phyloP scores from a whole-genome alignment of 2,797 vertebrate genomes.

The Silurus aristotelis region DNA sequence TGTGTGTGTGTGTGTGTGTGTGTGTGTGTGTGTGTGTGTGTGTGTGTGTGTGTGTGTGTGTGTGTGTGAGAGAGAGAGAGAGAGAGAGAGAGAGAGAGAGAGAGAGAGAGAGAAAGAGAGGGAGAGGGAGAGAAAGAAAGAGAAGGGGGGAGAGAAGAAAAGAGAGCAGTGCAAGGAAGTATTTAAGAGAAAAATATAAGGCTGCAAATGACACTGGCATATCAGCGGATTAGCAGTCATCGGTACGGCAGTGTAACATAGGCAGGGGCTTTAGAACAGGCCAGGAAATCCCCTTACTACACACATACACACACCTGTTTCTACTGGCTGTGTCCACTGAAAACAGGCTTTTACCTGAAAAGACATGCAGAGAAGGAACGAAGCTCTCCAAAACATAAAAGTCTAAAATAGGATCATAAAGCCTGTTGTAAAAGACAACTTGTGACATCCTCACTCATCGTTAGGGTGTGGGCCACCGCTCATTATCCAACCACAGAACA shows the following conservation, averaged over 20 bases:
- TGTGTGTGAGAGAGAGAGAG: not conserved
- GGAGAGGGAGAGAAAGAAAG: not conserved
- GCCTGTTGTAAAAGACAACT: slow-evolving; percentile 15
- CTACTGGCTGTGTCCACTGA: slow-evolving; percentile 30
- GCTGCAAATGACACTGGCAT: slow-evolving; percentile 41
- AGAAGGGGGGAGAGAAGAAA: slow-evolving; percentile 10
- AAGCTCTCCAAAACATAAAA: slow-evolving; percentile 12
- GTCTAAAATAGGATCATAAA: slow-evolving; percentile 25
- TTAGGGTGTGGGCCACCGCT: slow-evolving; percentile 32
- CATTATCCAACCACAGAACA: slow-evolving; percentile 40
- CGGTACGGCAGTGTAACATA: slow-evolving; percentile 44
- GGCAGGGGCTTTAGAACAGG: slow-evolving; percentile 45
- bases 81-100: not conserved
- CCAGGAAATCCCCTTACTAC: slow-evolving; percentile 53
- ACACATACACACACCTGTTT: slow-evolving; percentile 36
- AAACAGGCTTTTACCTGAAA: slow-evolving; percentile 34
- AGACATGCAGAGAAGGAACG: slow-evolving; percentile 22
- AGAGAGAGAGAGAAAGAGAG: too few relatives aligned
- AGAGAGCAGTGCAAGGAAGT: slow-evolving; percentile 37
- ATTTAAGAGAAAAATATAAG: slow-evolving; percentile 41
- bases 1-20: not conserved
- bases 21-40: not conserved
- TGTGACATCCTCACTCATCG: slow-evolving; percentile 44
- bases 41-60: not conserved
- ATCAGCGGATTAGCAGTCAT: slow-evolving; percentile 51